These are phyloP conservation scores for Hephaestus fuliginosus DNA, from an alignment of 2,797 vertebrate species.

Conservation along the genomic window DNA sequence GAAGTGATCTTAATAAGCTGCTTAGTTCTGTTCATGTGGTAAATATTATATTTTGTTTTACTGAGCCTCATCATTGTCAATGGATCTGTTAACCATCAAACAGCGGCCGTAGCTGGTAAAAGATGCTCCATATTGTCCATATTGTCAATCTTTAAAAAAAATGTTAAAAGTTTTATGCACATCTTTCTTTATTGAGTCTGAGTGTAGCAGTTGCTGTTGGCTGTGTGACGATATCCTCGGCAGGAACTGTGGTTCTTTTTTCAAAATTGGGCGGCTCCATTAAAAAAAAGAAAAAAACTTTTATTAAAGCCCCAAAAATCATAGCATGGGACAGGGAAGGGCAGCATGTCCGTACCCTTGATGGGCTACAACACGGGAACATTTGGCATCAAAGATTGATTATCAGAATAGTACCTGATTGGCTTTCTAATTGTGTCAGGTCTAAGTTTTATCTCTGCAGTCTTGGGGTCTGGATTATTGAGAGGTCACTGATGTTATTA, in stretches of 20 bases:
- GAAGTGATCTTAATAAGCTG: background rate
- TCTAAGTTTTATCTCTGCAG: too few relatives aligned
- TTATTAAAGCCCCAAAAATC: background rate
- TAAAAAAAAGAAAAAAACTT: background rate
- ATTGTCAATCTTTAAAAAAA: background rate
- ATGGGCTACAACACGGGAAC: background rate
- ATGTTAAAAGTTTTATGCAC: background rate
- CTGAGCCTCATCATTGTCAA: background rate
- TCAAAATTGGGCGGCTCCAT: background rate
- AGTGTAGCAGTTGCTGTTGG: background rate
- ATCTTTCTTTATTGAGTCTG: background rate
- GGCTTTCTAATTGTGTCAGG: background rate
- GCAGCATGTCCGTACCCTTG: background rate
- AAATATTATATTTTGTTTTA: background rate
- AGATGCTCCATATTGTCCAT: background rate
- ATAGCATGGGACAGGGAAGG: background rate
- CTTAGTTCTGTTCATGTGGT: background rate
- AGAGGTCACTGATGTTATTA: background rate
- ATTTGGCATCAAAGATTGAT: background rate
- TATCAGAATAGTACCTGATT: background rate
- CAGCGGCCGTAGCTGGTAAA: background rate
- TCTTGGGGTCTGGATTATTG: background rate
- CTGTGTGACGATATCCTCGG: background rate
- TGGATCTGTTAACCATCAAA: background rate
- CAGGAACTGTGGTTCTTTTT: background rate